A percentile compares a stretch with the other conserved stretches of the same genome.
These are phyloP conservation scores for Lepidocolaptes lacrymiger DNA, from an alignment of 2,797 vertebrate genomes.

Conservation along the genomic window DNA sequence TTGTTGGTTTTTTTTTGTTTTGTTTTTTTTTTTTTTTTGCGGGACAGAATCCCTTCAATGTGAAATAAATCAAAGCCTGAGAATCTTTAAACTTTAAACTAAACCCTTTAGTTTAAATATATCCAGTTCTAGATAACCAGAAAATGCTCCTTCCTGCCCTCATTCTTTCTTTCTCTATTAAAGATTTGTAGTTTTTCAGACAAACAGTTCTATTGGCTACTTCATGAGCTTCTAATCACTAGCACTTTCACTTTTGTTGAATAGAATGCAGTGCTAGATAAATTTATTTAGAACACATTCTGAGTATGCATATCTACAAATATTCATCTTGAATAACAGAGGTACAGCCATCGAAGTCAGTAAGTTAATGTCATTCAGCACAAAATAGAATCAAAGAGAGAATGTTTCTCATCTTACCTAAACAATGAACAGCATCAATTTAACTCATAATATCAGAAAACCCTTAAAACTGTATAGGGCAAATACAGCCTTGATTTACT, in stretches of 20 bases:
- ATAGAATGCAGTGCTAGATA: background rate
- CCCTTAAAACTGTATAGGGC: background rate
- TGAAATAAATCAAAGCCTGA: constrained; percentile 79
- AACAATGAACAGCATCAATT: background rate
- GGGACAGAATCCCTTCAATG: constrained; percentile 76
- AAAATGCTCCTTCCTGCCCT: constrained; percentile 20
- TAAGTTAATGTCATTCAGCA: background rate
- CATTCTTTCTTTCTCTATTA: constrained; percentile 20
- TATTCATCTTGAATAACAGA: background rate
- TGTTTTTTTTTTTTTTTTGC: constrained; percentile 76
- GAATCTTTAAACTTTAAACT: constrained; percentile 65
- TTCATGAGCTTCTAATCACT: constrained; percentile 2
- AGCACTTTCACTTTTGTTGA: background rate
- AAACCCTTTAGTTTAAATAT: constrained; percentile 42
- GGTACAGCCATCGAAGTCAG: background rate
- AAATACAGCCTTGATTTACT: background rate
- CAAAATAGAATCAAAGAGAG: background rate
- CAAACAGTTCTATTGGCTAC: background rate
- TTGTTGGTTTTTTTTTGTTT: constrained; percentile 72
- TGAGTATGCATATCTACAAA: constrained; percentile 12
- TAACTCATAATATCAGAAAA: background rate
- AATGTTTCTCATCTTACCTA: background rate
- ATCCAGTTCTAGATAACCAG: constrained; percentile 50
- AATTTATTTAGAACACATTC: background rate
- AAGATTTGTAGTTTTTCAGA: constrained; percentile 33